Evolutionary conservation across 2,113 vertebrate genomes (phyloP).

Genomic region (Pogona vitticeps): DNA sequence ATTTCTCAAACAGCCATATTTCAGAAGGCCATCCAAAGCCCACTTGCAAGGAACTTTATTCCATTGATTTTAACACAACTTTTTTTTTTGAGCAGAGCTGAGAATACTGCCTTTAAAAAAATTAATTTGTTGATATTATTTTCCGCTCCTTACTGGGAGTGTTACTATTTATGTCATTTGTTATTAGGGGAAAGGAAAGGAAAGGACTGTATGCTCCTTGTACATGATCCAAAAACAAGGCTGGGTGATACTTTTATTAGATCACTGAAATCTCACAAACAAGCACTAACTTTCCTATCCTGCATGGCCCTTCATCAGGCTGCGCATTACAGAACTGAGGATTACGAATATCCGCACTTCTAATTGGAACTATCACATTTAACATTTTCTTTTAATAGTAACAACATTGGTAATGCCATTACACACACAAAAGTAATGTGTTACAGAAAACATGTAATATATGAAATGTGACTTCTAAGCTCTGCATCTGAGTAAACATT

Average conservation of each 20-base stretch:
- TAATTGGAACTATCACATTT: no score
- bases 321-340: no score
- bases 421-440: background rate
- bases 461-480: background rate
- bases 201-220: no score
- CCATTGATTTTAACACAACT: background rate
- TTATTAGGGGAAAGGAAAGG: no score
- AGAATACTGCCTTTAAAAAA: background rate
- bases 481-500: constrained; percentile 10
- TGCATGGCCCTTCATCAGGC: no score
- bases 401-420: background rate
- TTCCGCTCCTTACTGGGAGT: background rate
- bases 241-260: no score
- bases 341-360: no score
- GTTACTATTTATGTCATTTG: background rate
- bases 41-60: background rate
- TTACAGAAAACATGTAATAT: background rate
- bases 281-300: no score
- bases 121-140: background rate
- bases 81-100: background rate
- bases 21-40: background rate
- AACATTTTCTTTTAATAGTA: background rate
- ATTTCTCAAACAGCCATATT: constrained; percentile 6
- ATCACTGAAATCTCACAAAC: no score
- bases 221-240: no score